Evolutionary conservation across 2,797 vertebrate genomes (phyloP).

Genomic region (Simalia tracyae): DNA sequence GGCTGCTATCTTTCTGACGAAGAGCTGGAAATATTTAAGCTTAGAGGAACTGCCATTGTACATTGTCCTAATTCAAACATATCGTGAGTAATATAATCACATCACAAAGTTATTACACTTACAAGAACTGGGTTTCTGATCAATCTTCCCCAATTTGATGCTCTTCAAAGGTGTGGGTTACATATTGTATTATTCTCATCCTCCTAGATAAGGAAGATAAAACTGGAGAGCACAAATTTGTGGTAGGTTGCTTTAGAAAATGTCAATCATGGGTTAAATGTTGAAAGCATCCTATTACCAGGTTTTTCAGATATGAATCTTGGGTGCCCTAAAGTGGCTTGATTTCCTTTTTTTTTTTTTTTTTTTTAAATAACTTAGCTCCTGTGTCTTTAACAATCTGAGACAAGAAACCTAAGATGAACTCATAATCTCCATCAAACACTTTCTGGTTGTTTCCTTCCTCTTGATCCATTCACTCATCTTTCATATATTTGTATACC

Average conservation of each 20-base stretch:
- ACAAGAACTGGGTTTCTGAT: background rate
- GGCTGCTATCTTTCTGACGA: conserved; percentile 78
- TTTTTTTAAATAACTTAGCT: background rate
- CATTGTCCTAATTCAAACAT: conserved; percentile 80
- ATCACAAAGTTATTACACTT: background rate
- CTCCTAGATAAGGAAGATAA: background rate
- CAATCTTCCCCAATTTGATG: background rate
- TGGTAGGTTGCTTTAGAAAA: background rate
- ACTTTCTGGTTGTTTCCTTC: background rate
- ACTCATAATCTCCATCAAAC: background rate
- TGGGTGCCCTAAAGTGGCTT: background rate
- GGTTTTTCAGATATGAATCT: background rate
- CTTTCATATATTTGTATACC: background rate
- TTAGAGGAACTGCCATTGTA: conserved; percentile 75
- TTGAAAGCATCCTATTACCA: background rate
- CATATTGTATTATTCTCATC: background rate
- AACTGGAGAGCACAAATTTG: background rate
- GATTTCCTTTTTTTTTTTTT: background rate
- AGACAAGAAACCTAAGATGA: background rate
- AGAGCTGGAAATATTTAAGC: conserved; percentile 73
- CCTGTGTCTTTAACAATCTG: background rate
- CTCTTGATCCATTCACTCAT: background rate
- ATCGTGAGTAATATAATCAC: conserved; percentile 72
- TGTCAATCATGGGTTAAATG: background rate
- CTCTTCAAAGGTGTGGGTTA: background rate